phyloP scores from a whole-genome alignment of 1,140 invertebrate species.

The Pseudomyrmex pallidus region DNA sequence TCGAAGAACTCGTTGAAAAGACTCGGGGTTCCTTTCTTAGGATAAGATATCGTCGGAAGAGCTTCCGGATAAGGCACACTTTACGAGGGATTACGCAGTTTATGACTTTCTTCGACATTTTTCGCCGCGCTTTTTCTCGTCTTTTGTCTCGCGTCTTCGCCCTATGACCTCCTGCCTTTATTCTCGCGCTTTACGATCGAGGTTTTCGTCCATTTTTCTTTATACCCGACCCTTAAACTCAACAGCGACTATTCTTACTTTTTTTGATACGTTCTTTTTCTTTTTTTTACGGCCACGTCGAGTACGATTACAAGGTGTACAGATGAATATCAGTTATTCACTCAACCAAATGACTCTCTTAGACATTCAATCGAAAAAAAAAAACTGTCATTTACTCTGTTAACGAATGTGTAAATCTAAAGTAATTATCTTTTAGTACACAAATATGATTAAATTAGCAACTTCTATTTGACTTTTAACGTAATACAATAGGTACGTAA shows the following conservation, averaged over 20 bases:
- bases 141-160: slow-evolving; percentile 47
- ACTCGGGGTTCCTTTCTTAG: slow-evolving; percentile 56
- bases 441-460: too few relatives aligned
- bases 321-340: too few relatives aligned
- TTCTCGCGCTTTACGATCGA: slow-evolving; percentile 68
- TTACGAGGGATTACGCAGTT: slow-evolving; percentile 82
- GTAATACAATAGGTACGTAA: too few relatives aligned
- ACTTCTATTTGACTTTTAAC: too few relatives aligned
- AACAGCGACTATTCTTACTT: neutral
- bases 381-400: too few relatives aligned
- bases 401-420: too few relatives aligned
- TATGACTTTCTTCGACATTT: slow-evolving; percentile 74
- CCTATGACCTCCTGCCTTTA: slow-evolving; percentile 55
- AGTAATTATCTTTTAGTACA: too few relatives aligned
- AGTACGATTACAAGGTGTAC: neutral
- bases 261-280: neutral
- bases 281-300: neutral
- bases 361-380: too few relatives aligned
- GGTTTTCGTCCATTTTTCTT: slow-evolving; percentile 19
- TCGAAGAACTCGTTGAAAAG: neutral
- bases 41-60: slow-evolving; percentile 65
- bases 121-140: slow-evolving; percentile 48
- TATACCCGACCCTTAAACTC: slow-evolving; percentile 9
- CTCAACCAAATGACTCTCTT: too few relatives aligned
- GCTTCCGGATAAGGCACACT: slow-evolving; percentile 72